A percentile compares a stretch with the other conserved stretches of the same genome.
Evolutionary conservation across 2,888 invertebrate genomes (phyloP).

Genomic region (Noctua comes): DNA sequence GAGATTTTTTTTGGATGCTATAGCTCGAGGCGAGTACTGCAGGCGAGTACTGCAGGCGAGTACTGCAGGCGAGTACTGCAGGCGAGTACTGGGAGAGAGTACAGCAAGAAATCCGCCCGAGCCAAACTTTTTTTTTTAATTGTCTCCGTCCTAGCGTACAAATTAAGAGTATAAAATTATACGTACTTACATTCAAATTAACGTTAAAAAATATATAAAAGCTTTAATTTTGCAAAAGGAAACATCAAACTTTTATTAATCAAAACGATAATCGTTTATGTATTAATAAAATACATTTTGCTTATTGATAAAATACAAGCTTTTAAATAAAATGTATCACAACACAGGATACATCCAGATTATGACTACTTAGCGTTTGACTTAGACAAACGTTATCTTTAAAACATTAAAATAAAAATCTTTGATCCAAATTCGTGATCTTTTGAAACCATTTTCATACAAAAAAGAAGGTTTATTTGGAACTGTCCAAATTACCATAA

Average conservation of each 20-base stretch:
- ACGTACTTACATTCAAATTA: no score
- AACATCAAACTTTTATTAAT: constrained; percentile 1
- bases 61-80: no score
- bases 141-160: no score
- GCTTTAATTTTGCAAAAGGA: constrained; percentile 14
- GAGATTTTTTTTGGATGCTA: not conserved
- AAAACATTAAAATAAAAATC: constrained; percentile 27
- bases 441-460: not conserved
- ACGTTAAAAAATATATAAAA: not conserved
- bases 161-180: no score
- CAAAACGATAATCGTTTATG: not conserved
- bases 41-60: no score
- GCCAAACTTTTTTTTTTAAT: no score
- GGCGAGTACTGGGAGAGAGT: no score
- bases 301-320: constrained; percentile 5
- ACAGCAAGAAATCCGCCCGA: no score
- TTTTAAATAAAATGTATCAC: constrained; percentile 1
- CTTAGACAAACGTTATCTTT: constrained; percentile 35
- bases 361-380: constrained; percentile 37
- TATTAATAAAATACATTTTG: constrained; percentile 4
- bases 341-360: constrained; percentile 10
- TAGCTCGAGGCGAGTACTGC: not conserved
- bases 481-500: constrained; percentile 6
- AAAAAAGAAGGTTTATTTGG: not conserved
- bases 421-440: not conserved